Evolutionary conservation across 2,797 vertebrate genomes (phyloP), one percentile per base, ranked within the genome.

Genomic region (Corythornis leucogaster): DNA sequence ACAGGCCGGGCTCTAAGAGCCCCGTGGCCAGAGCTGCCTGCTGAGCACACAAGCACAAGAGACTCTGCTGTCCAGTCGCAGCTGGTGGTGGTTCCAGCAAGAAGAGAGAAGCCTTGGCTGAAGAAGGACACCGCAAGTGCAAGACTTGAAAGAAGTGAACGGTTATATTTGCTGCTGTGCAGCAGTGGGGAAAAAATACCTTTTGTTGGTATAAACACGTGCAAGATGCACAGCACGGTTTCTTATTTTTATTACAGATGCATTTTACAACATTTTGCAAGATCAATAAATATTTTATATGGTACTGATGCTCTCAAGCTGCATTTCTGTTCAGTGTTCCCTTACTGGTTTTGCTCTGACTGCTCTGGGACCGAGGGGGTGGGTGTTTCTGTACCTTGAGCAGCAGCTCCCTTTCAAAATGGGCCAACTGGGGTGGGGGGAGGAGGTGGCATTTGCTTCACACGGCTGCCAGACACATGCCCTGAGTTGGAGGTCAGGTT

Each of bases 1-100:
- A 17, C 97, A 97, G 33, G 98, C 98, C 5, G 99, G 98, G 9
- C 98, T 98, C 28, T 99, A 96, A 92, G 90, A 66, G 31, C 63
- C 19, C n/a, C 2, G 4, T 12, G 28, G 3, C 76, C 0, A 1
- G 24, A 43, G 42, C n/a, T 8, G 40, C 70, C 89, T 9, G 73
- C 73, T 8, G 40, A 26, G 83, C 51, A 19, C 5, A 50, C 43
- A 2, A 51, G 48, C 64, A 2, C 85, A 5, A 38, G 50, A 43
- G 83, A 75, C 66, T 43, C 79, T 63, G 77, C 77, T 58, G 78
- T 38, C 55, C 71, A 8, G 2, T 8, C 10, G 22, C 43, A 20
- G 45, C 40, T 0, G 50, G 57, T 50, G 28, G 54, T 10, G 89
- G 70, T 35, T 70, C 82, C 89, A 64, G 85, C 86, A 5, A 74